Base-by-base conservation (phyloP, 2,888 invertebrate genomes). In the Ophion costatus region DNA sequence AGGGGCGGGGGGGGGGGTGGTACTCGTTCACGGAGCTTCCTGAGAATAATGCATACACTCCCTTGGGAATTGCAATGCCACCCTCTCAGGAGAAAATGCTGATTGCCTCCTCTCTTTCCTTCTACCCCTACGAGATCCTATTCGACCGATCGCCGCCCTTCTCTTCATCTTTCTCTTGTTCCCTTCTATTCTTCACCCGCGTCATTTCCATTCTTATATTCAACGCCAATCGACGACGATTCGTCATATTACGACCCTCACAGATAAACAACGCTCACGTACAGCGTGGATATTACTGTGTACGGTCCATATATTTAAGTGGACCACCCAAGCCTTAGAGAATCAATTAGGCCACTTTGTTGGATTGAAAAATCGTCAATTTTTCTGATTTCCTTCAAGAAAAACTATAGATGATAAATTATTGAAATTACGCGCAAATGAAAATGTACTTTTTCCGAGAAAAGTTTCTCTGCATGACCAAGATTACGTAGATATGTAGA, bases 61-160 rank as follows among this genome's bases (percentile, higher is more conserved):
- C 87, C 88, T 74, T 82, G 87, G 90, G 90, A 86, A 64, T 67
- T 83, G 83, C 84, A 83, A 67, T 78, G 79, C 75, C 45, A 71
- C 59, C 45, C 89, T 91, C 87, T 89, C 89, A 91, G 88, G 85
- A 87, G 29, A 80, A 89, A 92, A 91, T 91, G 89, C 91, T 91
- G 91, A 92, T 90, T 91, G 90, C 90, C 86, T 80, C 77, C 69
- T 66, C 75, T 71, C 69, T 70, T 70, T 45, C 56, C 51, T 67
- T 63, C 67, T 51, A 38, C 51, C 56, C 67, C 64, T 76, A 64
- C 69, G 76, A 57, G 64, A 84, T 33, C 66, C 61, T 82, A 76
- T 76, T 71, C 79, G 75, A 82, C 75, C 81, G 70, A 76, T 57
- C 75, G 70, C 67, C 79, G 66, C 79, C 75, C 51, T 75, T 76